Percentiles rank a stretch among this genome's conserved stretches.
These are phyloP conservation scores for Busseola fusca DNA, from an alignment of 2,888 invertebrate species.

Conservation along the genomic window DNA sequence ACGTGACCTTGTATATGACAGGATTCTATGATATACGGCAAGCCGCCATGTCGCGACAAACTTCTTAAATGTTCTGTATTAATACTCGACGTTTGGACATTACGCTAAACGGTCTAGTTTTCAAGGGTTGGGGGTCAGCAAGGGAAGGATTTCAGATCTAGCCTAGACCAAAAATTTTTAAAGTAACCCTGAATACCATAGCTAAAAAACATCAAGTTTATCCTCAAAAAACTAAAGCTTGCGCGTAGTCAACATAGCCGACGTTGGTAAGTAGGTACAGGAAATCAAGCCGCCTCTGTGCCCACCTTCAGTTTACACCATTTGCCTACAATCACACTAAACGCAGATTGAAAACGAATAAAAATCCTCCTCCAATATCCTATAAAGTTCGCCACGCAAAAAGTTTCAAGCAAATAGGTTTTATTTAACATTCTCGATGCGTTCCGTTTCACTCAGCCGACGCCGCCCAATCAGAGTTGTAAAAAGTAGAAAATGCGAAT, in stretches of 20 bases:
- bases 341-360: slow-evolving; percentile 71
- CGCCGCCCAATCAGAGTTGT: slow-evolving; percentile 74
- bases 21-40: no score
- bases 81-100: no score
- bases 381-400: slow-evolving; percentile 64
- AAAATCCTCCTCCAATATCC: slow-evolving; percentile 70
- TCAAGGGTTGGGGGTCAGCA: no score
- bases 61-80: no score
- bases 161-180: background rate
- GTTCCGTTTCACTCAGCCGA: slow-evolving; percentile 66
- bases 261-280: background rate
- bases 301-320: slow-evolving; percentile 30
- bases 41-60: no score
- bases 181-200: background rate
- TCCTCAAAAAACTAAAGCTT: background rate
- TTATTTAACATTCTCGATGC: slow-evolving; percentile 76
- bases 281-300: slow-evolving; percentile 11
- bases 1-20: background rate
- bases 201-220: no score
- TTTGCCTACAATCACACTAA: slow-evolving; percentile 62
- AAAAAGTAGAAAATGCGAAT: slow-evolving; percentile 56
- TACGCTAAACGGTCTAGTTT: no score
- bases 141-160: no score
- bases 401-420: slow-evolving; percentile 64
- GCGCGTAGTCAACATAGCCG: background rate